Evolutionary conservation across 1,140 invertebrate species (phyloP).

Genomic region (Aphaenogaster floridana): DNA sequence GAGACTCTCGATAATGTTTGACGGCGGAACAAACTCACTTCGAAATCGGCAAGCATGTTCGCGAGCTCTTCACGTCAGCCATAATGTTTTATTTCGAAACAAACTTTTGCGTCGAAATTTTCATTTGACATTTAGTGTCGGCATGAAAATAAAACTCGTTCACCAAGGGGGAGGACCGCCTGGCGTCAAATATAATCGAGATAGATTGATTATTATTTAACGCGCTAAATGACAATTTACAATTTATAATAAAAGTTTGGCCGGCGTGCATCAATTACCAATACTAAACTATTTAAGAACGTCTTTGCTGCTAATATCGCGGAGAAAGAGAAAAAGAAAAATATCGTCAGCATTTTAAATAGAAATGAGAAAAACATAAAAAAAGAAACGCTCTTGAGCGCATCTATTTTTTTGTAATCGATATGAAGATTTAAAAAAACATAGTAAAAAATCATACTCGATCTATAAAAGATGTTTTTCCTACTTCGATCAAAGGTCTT

Average conservation of each 20-base stretch:
- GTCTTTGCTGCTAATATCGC: slow-evolving; percentile 6
- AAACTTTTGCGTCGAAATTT: slow-evolving; percentile 57
- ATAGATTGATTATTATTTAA: slow-evolving; percentile 62
- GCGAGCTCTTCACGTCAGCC: slow-evolving; percentile 60
- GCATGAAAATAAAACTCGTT: slow-evolving; percentile 59
- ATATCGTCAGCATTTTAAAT: not conserved
- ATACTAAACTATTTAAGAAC: slow-evolving; percentile 21
- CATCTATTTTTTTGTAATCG: slow-evolving; percentile 72
- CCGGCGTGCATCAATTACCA: not conserved
- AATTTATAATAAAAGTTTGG: slow-evolving; percentile 50
- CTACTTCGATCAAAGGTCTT: not conserved
- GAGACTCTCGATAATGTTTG: slow-evolving; percentile 9
- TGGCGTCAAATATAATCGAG: slow-evolving; percentile 60
- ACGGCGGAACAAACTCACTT: slow-evolving; percentile 23
- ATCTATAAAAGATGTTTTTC: not conserved
- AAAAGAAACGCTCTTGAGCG: slow-evolving; percentile 8
- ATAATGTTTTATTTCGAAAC: slow-evolving; percentile 64
- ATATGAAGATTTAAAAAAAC: slow-evolving; percentile 78
- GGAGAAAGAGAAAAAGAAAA: not conserved
- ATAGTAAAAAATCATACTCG: slow-evolving; percentile 31
- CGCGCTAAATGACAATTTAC: slow-evolving; percentile 41
- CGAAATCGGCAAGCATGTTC: slow-evolving; percentile 48
- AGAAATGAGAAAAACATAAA: slow-evolving; percentile 13
- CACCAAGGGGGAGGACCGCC: slow-evolving; percentile 48
- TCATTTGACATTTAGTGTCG: slow-evolving; percentile 64